phyloP scores from a whole-genome alignment of 1,140 invertebrate genomes.

The Philopotamus ludificatus region DNA sequence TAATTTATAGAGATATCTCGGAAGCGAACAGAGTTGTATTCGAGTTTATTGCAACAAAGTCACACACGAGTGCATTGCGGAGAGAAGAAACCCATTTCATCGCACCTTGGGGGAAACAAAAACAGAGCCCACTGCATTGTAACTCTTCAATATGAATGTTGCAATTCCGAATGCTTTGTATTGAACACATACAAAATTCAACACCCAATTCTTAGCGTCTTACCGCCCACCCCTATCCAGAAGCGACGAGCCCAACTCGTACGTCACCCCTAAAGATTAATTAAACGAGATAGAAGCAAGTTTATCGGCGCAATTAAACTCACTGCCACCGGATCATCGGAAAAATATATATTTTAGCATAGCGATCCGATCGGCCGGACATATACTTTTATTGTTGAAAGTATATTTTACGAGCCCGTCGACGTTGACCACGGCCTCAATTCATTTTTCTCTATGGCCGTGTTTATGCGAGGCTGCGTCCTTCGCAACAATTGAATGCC shows the following conservation, averaged over 20 bases:
- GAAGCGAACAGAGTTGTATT: too few relatives aligned
- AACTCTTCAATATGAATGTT: neutral
- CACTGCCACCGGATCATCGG: neutral
- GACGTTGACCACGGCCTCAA: neutral
- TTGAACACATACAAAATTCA: neutral
- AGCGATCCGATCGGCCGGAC: too few relatives aligned
- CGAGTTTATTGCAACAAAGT: too few relatives aligned
- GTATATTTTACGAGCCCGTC: neutral
- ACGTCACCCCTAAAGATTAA: slow-evolving; percentile 13
- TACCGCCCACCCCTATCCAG: neutral
- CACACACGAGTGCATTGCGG: neutral
- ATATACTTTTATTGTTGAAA: neutral
- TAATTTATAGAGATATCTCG: too few relatives aligned
- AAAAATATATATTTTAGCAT: neutral
- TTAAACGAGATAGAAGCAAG: slow-evolving; percentile 15
- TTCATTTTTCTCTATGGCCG: neutral
- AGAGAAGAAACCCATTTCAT: neutral
- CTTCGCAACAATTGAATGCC: neutral
- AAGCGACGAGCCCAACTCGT: neutral
- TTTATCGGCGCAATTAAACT: neutral
- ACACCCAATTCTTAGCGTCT: neutral
- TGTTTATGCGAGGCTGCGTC: neutral
- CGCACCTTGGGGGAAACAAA: neutral
- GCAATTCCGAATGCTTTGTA: neutral
- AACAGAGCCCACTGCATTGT: neutral